Conservation (phyloP, 2,888 invertebrate genomes). For the Apotomis turbidana region DNA sequence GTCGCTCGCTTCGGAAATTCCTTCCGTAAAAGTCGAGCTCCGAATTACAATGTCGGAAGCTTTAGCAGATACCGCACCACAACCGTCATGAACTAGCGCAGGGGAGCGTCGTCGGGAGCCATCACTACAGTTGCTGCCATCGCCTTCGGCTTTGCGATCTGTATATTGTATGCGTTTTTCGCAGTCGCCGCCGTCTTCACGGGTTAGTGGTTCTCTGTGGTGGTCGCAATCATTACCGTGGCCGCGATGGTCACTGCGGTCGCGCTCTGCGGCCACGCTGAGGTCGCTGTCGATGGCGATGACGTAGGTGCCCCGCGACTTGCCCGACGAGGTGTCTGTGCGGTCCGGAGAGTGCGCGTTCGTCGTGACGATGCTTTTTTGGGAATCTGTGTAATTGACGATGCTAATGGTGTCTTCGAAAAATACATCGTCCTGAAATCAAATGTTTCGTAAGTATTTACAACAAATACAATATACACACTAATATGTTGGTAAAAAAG, state of each 20-base stretch:
- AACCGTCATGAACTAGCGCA: background rate
- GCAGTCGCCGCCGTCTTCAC: background rate
- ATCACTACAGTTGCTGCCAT: background rate
- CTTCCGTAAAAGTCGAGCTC: background rate
- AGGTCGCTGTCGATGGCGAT: conserved; percentile 64
- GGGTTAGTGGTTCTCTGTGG: no score
- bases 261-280: background rate
- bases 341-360: conserved; percentile 71
- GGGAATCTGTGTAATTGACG: conserved; percentile 70
- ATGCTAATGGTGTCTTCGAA: conserved; percentile 67
- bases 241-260: no score
- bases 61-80: background rate
- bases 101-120: background rate
- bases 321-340: conserved; percentile 73
- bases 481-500: no score
- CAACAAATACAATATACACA: no score
- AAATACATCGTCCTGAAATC: conserved; percentile 69
- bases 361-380: conserved; percentile 74
- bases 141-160: background rate
- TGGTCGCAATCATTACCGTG: conserved; percentile 53
- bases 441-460: background rate
- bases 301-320: conserved; percentile 66
- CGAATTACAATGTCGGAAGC: background rate
- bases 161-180: no score
- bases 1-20: conserved; percentile 44